Base-by-base conservation (phyloP, 2,113 vertebrate genomes). In the Recurvirostra avosetta region DNA sequence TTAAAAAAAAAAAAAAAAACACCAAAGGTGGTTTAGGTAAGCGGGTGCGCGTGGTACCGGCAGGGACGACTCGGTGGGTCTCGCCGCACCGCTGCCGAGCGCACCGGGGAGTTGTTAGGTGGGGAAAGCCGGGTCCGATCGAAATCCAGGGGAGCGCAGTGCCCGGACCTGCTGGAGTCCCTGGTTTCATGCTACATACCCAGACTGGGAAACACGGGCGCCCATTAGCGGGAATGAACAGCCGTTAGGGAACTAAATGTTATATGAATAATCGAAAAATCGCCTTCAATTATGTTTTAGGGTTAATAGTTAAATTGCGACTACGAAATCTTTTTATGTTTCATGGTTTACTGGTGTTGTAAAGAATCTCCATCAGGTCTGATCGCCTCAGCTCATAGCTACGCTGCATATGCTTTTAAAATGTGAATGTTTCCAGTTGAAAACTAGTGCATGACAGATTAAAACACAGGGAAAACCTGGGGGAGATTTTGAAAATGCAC, bases 401-500 rank as follows among this genome's bases (percentile, higher is more conserved):
- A 72, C 15, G 49, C 96, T 95, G 95, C 98, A 98, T 98, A 98
- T 98, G 98, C 98, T 98, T 98, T 98, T 96, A 90, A 98, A 98
- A 98, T 97, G 95, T 96, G 98, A 98, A 96, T 92, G 94, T 98
- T 98, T 98, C 98, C 98, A 97, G 93, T 94, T 98, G 97, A 98
- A 98, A 98, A 98, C 97, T 95, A 86, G 97, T 97, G 98, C 97
- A 98, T 98, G 97, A 97, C 98, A 71, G 95, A 98, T 97, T 98
- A 97, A 98, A 98, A 97, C 75, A 73, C 91, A 88, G 91, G 86
- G 82, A 97, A 97, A 97, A 98, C 97, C 98, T 97, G 88, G 94
- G 98, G 98, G 98, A 98, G 97, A 96, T 95, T 98, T 98, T 97
- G 96, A 94, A 94, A 97, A 97, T 50, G 95, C 97, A 96, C 96